Base-by-base conservation (phyloP, 64 coral and sea anemone genomes). In the Montipora cactus region DNA sequence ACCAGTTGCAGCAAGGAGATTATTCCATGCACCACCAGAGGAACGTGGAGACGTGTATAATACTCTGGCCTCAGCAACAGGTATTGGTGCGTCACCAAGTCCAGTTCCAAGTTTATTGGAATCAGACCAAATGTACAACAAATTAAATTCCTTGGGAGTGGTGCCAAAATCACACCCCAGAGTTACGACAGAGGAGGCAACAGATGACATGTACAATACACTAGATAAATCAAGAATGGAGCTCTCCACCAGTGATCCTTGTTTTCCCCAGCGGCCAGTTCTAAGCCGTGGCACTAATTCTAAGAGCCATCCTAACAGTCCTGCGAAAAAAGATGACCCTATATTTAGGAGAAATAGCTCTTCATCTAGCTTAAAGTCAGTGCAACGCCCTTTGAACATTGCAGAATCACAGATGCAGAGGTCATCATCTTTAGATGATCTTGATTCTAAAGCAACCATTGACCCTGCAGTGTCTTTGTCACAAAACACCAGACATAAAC, bases 401-500 rank as follows among this genome's bases (percentile, higher is more conserved):
- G 49, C 74, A 79, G 44, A 53, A 57, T 71, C 59, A 20, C 66
- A 14, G 59, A n/a, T 16, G 51, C 75, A 80, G 19, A 48, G 25
- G 44, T 25, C 88, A 58, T 53, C 75, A 3, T 92, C 89, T 48
- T 53, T 86, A 5, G 91, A 75, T 76, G 87, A 96, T 77, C 74
- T 79, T 53, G 93, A 95, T 44, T 88, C 53, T n/a, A 89, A 95
- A 80, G 64, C 84, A 46, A 92, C 89, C 22, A 79, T 92, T 47
- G 89, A 84, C 16, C 75, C 84, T 83, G 19, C 53, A 58, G 19
- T 59, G 53, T 19, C 87, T 59, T 88, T 76, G 22, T 49, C 79
- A 4, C 88, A 59, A 58, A 86, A 72, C 68, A 66, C 28, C 22
- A 19, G 58, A 57, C 8, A 37, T 1, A 90, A 90, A 53, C 46